Evolutionary conservation across 2,888 invertebrate genomes (phyloP), one percentile per base, ranked within the genome.

Genomic region (Proisotoma minuta): DNA sequence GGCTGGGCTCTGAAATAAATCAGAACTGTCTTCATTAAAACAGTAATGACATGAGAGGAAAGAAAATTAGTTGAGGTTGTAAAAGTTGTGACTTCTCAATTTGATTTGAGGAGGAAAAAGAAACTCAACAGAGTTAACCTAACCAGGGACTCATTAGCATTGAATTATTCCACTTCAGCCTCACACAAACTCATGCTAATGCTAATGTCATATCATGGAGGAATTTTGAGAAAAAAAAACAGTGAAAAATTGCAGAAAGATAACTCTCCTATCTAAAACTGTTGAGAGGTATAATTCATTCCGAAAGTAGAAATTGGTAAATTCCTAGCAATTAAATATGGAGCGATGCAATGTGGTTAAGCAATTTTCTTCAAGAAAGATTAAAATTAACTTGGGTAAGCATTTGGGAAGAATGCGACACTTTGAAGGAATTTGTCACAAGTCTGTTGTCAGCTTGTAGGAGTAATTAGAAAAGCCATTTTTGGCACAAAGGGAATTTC

Each of bases 1-100:
- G n/a, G n/a, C n/a, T n/a, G n/a, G n/a, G n/a, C 43, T 43, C 18
- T 47, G 53, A 50, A 60, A 66, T 66, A 66, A 66, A 66, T 66
- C 60, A 63, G 61, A 57, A 57, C 66, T 69, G 68, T 69, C 68
- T 63, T 69, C 68, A 64, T 69, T 69, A 69, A 69, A 69, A 64
- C 62, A 58, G 53, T 63, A 63, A 69, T 66, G 68, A 69, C 63
- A 69, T 61, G 62, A n/a, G 40, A 66, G 63, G 60, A 57, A 59
- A 60, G 62, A 66, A 43, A 66, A 66, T 63, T 66, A 61, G 61
- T 56, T 43, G 63, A 66, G 56, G 26, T 22, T 22, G 23, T 49
- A 5, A 49, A 26, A 22, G 5, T 49, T n/a, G 49, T n/a, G 49
- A 23, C 22, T 49, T 49, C 22, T 34, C 12, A 12, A 23, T 49